A percentile compares a stretch with the other conserved stretches of the same genome.
Conservation (phyloP, 2,888 invertebrate genomes). For the Luperina testacea region DNA sequence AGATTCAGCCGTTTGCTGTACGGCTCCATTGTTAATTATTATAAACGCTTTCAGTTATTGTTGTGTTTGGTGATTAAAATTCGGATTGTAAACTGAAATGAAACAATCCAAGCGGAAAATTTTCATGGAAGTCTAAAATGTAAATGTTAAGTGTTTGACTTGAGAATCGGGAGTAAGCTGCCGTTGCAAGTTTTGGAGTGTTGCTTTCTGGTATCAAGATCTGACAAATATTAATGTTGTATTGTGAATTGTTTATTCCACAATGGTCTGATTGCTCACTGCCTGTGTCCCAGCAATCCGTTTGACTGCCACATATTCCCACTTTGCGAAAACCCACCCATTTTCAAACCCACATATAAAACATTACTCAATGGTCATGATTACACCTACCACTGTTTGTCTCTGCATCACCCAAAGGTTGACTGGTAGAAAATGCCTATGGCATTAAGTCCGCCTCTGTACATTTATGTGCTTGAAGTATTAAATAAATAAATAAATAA, state of each 20-base stretch:
- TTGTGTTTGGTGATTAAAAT: slow-evolving; percentile 79
- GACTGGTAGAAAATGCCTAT: too few species aligned
- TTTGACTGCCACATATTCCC: not conserved
- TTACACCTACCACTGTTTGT: too few species aligned
- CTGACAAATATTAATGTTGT: slow-evolving; percentile 28
- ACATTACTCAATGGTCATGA: too few species aligned
- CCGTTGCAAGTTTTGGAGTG: slow-evolving; percentile 28
- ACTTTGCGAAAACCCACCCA: not conserved
- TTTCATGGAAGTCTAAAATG: slow-evolving; percentile 62
- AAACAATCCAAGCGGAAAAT: slow-evolving; percentile 64
- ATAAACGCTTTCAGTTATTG: slow-evolving; percentile 79
- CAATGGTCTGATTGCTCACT: too few species aligned
- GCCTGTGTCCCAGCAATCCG: not conserved
- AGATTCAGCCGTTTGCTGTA: slow-evolving; percentile 70
- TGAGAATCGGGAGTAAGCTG: slow-evolving; percentile 41
- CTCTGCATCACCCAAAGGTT: too few species aligned
- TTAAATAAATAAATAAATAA: too few species aligned
- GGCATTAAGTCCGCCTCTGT: too few species aligned
- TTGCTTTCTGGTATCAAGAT: slow-evolving; percentile 34
- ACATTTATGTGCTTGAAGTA: too few species aligned
- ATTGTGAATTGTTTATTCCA: slow-evolving; percentile 23
- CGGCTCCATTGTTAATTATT: slow-evolving; percentile 82
- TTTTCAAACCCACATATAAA: slow-evolving; percentile 16
- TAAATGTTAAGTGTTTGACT: slow-evolving; percentile 62
- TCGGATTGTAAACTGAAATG: slow-evolving; percentile 67